Percentiles rank a stretch among this genome's conserved stretches.
phyloP scores from a whole-genome alignment of 2,888 invertebrate species.

The Clusia tigrina region DNA sequence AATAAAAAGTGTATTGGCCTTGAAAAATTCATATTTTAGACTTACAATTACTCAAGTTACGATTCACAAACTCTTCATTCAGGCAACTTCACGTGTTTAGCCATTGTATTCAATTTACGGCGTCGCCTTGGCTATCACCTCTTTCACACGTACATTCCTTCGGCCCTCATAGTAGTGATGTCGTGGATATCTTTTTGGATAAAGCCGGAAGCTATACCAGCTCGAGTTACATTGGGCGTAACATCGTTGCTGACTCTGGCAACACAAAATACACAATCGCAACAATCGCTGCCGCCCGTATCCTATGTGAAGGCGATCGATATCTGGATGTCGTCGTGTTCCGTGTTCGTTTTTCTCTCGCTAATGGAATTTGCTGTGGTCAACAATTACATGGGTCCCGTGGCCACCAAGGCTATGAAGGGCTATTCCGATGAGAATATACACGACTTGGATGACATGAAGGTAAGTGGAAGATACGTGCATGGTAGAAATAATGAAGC shows the following conservation, averaged over 20 bases:
- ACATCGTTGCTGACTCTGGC: conserved; percentile 87
- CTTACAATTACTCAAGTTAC: not conserved
- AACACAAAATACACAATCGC: conserved; percentile 91
- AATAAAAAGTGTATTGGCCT: too few relatives aligned
- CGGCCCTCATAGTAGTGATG: conserved; percentile 91
- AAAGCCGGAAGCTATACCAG: conserved; percentile 91
- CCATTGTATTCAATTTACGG: conserved; percentile 85
- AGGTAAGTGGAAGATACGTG: conserved; percentile 66
- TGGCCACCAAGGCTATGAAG: conserved; percentile 88
- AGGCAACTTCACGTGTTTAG: conserved; percentile 93
- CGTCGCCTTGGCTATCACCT: conserved; percentile 87
- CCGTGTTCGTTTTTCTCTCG: conserved; percentile 89
- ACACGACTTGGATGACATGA: conserved; percentile 77
- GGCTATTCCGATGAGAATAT: conserved; percentile 88
- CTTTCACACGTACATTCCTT: conserved; percentile 92
- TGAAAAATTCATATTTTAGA: too few relatives aligned
- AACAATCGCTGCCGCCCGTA: conserved; percentile 87
- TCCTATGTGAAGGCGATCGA: conserved; percentile 94
- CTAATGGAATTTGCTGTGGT: conserved; percentile 91
- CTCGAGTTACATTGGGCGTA: conserved; percentile 86
- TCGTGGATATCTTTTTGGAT: conserved; percentile 98
- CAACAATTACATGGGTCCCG: conserved; percentile 85
- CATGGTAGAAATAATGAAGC: too few relatives aligned
- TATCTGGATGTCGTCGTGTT: conserved; percentile 92
- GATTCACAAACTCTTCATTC: conserved; percentile 40